Evolutionary conservation across 2,797 vertebrate genomes (phyloP).

Genomic region (Sebastes dallii): DNA sequence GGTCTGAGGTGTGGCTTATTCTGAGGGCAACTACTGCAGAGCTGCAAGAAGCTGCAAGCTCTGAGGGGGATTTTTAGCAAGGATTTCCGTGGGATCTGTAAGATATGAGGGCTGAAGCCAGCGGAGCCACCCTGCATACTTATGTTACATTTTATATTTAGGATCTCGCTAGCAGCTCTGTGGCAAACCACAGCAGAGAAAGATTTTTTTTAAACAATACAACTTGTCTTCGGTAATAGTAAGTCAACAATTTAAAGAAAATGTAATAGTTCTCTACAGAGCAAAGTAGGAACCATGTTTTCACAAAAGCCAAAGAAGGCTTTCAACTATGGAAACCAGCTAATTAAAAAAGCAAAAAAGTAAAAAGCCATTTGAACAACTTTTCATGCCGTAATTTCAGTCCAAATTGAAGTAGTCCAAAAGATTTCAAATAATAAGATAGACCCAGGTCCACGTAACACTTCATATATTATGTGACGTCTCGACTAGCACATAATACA

Average conservation of each 20-base stretch:
- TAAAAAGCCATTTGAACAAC: neutral
- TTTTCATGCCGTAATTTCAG: conserved; percentile 16
- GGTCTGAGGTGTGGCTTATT: neutral
- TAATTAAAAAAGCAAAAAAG: neutral
- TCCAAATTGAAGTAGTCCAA: conserved; percentile 54
- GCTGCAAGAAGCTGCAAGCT: neutral
- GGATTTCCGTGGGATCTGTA: neutral
- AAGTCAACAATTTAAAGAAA: neutral
- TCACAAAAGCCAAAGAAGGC: neutral
- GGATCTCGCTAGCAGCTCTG: neutral
- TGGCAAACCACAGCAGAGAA: neutral
- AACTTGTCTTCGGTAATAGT: too few species aligned
- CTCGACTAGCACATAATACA: conserved; percentile 53
- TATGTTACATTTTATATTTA: neutral
- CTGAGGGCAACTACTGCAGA: neutral
- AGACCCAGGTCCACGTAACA: conserved; percentile 13
- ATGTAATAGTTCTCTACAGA: neutral
- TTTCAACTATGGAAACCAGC: neutral
- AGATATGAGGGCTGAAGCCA: neutral
- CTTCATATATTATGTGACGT: conserved; percentile 56
- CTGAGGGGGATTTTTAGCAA: neutral
- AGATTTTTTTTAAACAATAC: neutral
- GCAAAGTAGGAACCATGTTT: neutral
- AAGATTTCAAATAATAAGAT: conserved; percentile 46
- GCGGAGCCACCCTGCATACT: neutral